phyloP scores from a whole-genome alignment of 2,888 invertebrate genomes.

The Macrophya annulata region DNA sequence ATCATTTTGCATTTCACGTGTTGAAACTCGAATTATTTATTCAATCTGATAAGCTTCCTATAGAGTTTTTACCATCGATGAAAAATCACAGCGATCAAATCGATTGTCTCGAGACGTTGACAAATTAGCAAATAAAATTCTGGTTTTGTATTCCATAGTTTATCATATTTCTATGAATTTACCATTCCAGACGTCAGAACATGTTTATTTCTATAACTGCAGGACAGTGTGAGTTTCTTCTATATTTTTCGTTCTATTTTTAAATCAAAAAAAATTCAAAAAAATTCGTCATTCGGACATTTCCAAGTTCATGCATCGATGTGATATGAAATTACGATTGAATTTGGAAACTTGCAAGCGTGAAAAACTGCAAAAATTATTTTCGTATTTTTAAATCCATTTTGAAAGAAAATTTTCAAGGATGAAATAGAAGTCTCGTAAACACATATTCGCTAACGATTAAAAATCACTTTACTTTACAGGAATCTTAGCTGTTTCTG shows the following conservation, averaged over 20 bases:
- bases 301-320: no score
- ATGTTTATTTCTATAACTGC: neutral
- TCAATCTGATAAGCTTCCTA: neutral
- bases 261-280: neutral
- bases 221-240: neutral
- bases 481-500: no score
- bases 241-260: neutral
- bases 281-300: no score
- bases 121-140: neutral
- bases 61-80: neutral
- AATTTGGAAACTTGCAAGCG: no score
- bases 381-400: no score
- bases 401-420: no score
- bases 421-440: no score
- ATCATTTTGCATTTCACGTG: constrained; percentile 12
- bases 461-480: no score
- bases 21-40: neutral
- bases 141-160: neutral
- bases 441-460: no score
- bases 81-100: neutral
- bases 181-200: neutral
- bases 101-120: constrained; percentile 19
- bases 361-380: no score
- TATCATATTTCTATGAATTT: neutral
- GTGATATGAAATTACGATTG: no score